A percentile compares a stretch with the other conserved stretches of the same genome.
Evolutionary conservation across 2,797 vertebrate species (phyloP).

Genomic region (Mico argentatus): DNA sequence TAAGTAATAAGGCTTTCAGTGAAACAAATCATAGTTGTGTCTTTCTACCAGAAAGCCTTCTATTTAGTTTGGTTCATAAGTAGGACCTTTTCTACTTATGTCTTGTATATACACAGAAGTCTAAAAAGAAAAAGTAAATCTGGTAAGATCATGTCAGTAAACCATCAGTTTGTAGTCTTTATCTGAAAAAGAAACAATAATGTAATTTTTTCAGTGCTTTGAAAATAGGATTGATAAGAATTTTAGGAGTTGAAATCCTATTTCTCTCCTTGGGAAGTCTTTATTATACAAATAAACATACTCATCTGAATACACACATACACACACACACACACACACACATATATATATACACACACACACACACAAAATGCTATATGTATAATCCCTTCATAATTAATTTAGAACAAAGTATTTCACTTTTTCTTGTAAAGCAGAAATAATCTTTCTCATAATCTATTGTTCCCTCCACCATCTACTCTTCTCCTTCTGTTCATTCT

Average conservation of each 20-base stretch:
- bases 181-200: background rate
- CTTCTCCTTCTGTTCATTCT: background rate
- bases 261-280: background rate
- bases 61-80: background rate
- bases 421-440: background rate
- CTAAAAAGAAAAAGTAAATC: background rate
- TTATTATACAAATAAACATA: background rate
- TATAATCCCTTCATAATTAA: background rate
- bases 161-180: background rate
- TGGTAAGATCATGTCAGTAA: background rate
- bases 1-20: background rate
- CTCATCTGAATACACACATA: background rate
- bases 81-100: background rate
- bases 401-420: background rate
- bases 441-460: background rate
- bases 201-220: background rate
- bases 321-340: background rate
- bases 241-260: background rate
- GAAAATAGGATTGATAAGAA: background rate
- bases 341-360: background rate
- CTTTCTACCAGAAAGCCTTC: background rate
- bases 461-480: background rate
- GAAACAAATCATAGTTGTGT: background rate
- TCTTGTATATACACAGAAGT: conserved; percentile 2
- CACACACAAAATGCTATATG: background rate